Base-by-base conservation (phyloP, 2,113 vertebrate species). In the Hemiprocne comata region DNA sequence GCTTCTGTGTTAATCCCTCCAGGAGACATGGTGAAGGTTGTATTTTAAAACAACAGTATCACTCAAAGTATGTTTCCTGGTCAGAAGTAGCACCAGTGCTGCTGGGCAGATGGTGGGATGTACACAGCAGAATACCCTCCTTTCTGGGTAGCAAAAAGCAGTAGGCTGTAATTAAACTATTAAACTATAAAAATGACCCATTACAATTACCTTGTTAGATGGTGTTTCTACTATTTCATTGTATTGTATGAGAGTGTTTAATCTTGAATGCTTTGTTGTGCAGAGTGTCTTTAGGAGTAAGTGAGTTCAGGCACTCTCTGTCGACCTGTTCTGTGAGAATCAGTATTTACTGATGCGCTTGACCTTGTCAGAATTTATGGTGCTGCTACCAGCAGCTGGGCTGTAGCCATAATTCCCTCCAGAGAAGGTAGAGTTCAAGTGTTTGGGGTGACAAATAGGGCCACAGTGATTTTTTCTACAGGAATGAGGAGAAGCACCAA, bases 331-430 rank as follows among this genome's bases (percentile, higher is more conserved):
- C 80, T 74, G 10, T 31, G 38, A 66, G 72, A 83, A 80, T 24
- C 10, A 1, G 21, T 75, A 73, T 90, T 88, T 96, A 96, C 65
- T 53, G 69, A 50, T 84, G 69, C 50, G 16, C 16, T 3, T 58
- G 69, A 93, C 73, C 85, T 75, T 75, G 38, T 84, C 88, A 84
- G 72, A 78, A 89, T 96, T 96, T 90, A 89, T 78, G 72, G 72
- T 38, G 14, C n/a, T 75, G 50, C 66, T 76, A 42, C 54, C 74
- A 38, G 46, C 31, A 72, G 15, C 26, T 78, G 53, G 29, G 18
- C 48, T 88, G 51, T 53, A 83, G 57, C 55, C 19, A 44, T 91
- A 90, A 86, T 69, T 96, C 61, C 61, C 38, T 65, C 28, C 29
- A 69, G 67, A 88, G 53, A 90, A 95, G 17, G 48, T 17, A 92